Evolutionary conservation across 2,888 invertebrate genomes (phyloP), one percentile per base, ranked within the genome.

Genomic region (Pimpla rufipes): DNA sequence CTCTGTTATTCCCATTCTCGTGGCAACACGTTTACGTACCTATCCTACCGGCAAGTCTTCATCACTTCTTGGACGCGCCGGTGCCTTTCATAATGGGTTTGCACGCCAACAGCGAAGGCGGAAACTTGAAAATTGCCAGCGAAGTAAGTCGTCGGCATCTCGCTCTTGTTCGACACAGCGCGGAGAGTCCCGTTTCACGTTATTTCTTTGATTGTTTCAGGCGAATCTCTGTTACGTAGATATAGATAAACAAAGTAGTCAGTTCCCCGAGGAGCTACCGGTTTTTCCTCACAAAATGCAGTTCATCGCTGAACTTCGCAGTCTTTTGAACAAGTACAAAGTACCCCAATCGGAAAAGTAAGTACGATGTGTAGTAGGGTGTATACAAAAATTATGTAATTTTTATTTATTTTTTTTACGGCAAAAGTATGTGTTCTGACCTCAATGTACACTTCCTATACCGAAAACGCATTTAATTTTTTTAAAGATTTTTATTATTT

Each of bases 21-120:
- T 99, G 99, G 99, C 98, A 99, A 73, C 99, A 99, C 93, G 99
- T 99, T 2, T 99, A 99, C 94, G 99, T 99, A 82, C 99, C 99
- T 37, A 99, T 99, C 91, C 94, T 99, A 89, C 99, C 99, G 0
- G 97, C 98, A 68, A 97, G 98, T 18, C 94, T 99, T 84, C 97
- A 98, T 93, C 98, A 99, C 92, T 99, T 99, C 94, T 95, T 99
- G 64, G 99, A 99, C 94, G 99, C 99, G 5, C 99, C 99, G 0
- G 99, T 99, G 74, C 99, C 99, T 45, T 99, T 98, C 94, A 97
- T 99, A 83, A 99, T 99, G 99, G 99, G 99, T 91, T 93, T 96
- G 45, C 95, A 95, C 73, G 92, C 92, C 40, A 91, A 93, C 71
- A 94, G 91, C 74, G 93, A 94, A 66, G 93, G 94, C 13, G 92